Evolutionary conservation across 2,888 invertebrate species (phyloP), one percentile per base, ranked within the genome.

Genomic region (Nipponacmea schrenckii): DNA sequence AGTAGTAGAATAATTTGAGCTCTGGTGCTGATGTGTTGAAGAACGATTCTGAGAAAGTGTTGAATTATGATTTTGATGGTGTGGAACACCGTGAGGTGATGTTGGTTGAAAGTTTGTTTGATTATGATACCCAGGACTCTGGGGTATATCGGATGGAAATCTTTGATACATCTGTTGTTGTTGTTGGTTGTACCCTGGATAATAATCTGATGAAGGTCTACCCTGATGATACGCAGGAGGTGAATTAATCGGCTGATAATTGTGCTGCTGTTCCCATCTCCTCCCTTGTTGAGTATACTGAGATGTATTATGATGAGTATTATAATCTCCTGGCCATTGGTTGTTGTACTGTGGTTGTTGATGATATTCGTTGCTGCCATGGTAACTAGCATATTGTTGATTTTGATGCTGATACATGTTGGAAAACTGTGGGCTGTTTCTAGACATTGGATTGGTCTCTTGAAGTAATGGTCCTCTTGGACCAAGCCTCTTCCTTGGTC

Each of bases 401-500:
- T 67, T 39, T 44, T 56, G 27, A 45, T 68, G 68, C 31, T 64
- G 44, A 17, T 63, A 50, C 39, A 44, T 31, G 56, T 15, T 39
- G 50, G 45, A 46, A 27, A n/a, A 39, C 15, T 56, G 44, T 17
- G 26, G 46, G 31, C 56, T 31, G 63, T 48, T 48, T 31, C 50
- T 56, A n/a, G 20, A 44, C 50, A 26, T 56, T 46, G 27, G 31
- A 46, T 44, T 5, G 24, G 27, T 46, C 26, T 31, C 39, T 17
- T 64, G 45, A 20, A 65, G 62, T 5, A 78, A 72, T 24, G 79
- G 78, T 17, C 79, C 80, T 12, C 74, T 69, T n/a, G 73, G 71
- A 20, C 78, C 80, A 8, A 80, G 69, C 24, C 80, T 73, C 67
- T 79, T 80, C 67, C 69, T 77, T 31, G 56, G 65, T 15, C 48